Evolutionary conservation across 2,113 vertebrate genomes (phyloP), one percentile per base, ranked within the genome.

Genomic region (Scomber colias): DNA sequence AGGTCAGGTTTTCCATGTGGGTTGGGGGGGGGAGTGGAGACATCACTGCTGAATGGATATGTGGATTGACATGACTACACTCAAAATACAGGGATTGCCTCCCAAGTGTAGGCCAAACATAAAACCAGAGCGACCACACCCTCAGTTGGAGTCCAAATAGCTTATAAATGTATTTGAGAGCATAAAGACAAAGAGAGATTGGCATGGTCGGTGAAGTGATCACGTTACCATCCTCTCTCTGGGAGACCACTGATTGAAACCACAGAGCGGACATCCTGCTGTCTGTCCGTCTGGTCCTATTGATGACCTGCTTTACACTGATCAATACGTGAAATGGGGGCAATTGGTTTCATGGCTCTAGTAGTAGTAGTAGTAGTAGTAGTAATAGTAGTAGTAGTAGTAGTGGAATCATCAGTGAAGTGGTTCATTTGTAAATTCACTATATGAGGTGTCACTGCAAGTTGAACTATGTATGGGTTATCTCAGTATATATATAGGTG

Each of bases 281-380:
- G 17, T 91, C 82, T 81, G 72, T 85, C 86, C 78, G 84, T 86
- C 85, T 87, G 78, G 71, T 55, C 27, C 63, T 87, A 85, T 75
- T 75, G 84, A 89, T 82, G 76, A 88, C 76, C 87, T 82, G 61
- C 68, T 89, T 83, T 81, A 40, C 30, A 6, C 54, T 17, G 30
- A 88, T 91, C 91, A 75, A 90, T 92, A 80, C 61, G 40, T 70
- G 40, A 68, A 79, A 69, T 9, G 7, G 50, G 82, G 78, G 48
- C 84, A 83, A 65, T 48, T 62, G 44, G 44, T 56, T 77, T 62
- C 46, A 24, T 35, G 72, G 30, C 31, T 1, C 6, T 49, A 44
- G 35, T 48, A 19, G n/a, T 71, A 16, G 17, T 46, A 24, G 63
- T 40, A 27, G n/a, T 13, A 50, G 27, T 9, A n/a, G 51, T 48